These are phyloP conservation scores for Dermochelys coriacea DNA, from an alignment of 2,797 vertebrate genomes.

Conservation along the genomic window DNA sequence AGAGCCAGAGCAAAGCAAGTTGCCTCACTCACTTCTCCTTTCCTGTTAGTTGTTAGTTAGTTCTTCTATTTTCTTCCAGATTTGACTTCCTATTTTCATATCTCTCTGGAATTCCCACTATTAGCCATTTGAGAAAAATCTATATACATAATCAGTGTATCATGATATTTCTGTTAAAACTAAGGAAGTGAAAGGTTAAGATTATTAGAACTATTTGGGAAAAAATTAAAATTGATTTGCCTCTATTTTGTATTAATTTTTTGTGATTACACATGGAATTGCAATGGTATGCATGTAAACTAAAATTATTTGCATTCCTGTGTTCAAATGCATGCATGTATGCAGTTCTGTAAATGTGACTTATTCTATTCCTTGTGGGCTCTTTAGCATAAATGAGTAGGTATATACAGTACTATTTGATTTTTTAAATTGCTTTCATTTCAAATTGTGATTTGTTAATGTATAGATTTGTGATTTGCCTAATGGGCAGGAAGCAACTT, in stretches of 20 bases:
- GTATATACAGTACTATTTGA: neutral
- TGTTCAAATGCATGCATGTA: neutral
- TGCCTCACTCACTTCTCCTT: neutral
- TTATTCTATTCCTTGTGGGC: neutral
- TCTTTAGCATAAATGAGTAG: neutral
- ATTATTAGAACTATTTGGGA: neutral
- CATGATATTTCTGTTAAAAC: neutral
- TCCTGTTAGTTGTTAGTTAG: neutral
- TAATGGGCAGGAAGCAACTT: neutral
- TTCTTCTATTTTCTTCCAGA: neutral
- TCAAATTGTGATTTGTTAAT: neutral
- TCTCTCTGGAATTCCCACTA: neutral
- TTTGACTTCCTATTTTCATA: neutral
- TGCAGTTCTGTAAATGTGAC: neutral
- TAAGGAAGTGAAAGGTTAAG: neutral
- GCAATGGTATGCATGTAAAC: rapidly evolving
- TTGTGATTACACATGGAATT: neutral
- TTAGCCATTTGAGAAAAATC: neutral
- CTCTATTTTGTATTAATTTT: neutral
- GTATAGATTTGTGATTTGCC: neutral
- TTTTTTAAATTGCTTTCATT: neutral
- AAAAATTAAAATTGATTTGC: neutral
- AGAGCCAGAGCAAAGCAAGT: neutral
- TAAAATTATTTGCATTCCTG: neutral
- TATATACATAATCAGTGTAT: neutral